Evolutionary conservation across 2,113 vertebrate species (phyloP).

Genomic region (Cavia porcellus): DNA sequence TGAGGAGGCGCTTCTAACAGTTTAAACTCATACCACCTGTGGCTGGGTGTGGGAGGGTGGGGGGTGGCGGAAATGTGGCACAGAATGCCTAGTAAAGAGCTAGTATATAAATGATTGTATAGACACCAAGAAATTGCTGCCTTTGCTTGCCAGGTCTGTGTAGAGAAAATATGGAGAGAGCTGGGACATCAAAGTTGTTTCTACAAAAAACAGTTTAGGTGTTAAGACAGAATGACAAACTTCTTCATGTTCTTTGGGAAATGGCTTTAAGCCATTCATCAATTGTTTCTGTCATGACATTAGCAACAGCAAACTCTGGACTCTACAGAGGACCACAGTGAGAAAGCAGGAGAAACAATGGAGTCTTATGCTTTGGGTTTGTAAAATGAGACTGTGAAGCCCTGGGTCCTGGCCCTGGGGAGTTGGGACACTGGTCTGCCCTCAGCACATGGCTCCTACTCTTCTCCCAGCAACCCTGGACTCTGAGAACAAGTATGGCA

Average conservation of each 20-base stretch:
- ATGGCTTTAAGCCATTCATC: conserved; percentile 31
- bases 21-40: not conserved
- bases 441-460: not conserved
- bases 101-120: not conserved
- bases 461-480: not conserved
- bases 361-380: too few species aligned
- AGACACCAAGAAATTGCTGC: not conserved
- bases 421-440: not conserved
- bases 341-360: not conserved
- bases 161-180: conserved; percentile 30
- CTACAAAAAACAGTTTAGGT: not conserved
- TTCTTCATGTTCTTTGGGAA: conserved; percentile 24
- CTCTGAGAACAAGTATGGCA: rapidly evolving
- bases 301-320: not conserved
- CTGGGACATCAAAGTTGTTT: not conserved
- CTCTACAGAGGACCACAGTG: not conserved
- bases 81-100: too few species aligned
- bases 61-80: too few species aligned
- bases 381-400: rapidly evolving
- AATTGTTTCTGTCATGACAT: not conserved
- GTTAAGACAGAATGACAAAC: conserved; percentile 27
- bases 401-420: not conserved
- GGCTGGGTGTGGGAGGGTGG: too few species aligned
- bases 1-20: not conserved
- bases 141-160: not conserved